A percentile compares a stretch with the other conserved stretches of the same genome.
phyloP scores from a whole-genome alignment of 1,140 invertebrate species.

The Steinernema feltiae region DNA sequence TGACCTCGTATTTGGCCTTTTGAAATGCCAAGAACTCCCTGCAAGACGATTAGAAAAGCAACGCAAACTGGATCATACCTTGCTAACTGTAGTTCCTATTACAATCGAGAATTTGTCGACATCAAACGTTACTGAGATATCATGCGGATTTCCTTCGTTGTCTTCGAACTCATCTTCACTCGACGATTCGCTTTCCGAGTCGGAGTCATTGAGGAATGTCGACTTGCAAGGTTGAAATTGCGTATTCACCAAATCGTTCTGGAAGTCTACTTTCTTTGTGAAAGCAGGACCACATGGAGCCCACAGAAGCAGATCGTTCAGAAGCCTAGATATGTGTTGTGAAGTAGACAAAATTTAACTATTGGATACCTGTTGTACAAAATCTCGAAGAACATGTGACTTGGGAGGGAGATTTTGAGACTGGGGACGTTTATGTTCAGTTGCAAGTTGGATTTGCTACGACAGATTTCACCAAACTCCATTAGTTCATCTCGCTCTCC shows the following conservation, averaged over 20 bases:
- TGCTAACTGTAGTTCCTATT: slow-evolving; percentile 30
- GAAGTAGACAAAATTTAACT: too few species aligned
- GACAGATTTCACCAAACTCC: background rate
- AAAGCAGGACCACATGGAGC: slow-evolving; percentile 32
- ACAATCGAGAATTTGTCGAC: slow-evolving; percentile 23
- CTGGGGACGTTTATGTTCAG: background rate
- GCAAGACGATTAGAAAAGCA: slow-evolving; percentile 23
- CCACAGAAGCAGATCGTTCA: slow-evolving; percentile 47
- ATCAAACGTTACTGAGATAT: slow-evolving; percentile 28
- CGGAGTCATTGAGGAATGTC: background rate
- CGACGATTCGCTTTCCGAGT: background rate
- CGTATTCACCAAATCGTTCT: background rate
- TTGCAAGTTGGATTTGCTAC: background rate
- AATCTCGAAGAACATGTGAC: slow-evolving; percentile 10
- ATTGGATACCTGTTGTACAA: slow-evolving; percentile 8
- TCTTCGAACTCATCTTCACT: slow-evolving; percentile 13
- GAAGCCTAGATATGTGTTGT: too few species aligned
- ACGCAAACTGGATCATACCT: background rate
- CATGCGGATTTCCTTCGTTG: slow-evolving; percentile 20
- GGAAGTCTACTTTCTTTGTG: background rate
- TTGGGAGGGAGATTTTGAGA: background rate
- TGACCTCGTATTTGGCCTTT: slow-evolving; percentile 20
- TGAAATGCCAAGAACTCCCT: background rate
- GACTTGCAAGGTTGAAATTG: slow-evolving; percentile 17
- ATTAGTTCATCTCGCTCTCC: background rate